A percentile compares a stretch with the other conserved stretches of the same genome.
These are phyloP conservation scores for Tragelaphus scriptus DNA, from an alignment of 2,113 vertebrate species.

Conservation along the genomic window DNA sequence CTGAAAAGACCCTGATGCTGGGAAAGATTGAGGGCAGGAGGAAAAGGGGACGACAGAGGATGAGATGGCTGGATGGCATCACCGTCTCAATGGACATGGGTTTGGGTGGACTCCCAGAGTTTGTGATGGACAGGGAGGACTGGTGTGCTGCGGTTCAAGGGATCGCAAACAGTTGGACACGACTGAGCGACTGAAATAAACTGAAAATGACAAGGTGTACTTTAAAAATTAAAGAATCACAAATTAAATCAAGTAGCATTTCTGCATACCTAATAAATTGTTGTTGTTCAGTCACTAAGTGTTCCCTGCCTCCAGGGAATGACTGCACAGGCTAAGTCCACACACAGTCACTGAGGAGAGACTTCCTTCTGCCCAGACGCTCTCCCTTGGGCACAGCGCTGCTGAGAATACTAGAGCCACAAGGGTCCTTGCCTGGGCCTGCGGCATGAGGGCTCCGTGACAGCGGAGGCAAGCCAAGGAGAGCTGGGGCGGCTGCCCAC, in stretches of 20 bases:
- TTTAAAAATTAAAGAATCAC: not conserved
- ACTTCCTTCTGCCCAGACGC: not conserved
- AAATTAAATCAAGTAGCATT: conserved; percentile 7
- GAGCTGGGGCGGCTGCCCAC: not conserved
- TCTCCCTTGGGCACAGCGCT: not conserved
- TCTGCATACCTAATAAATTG: not conserved
- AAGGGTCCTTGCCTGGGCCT: not conserved
- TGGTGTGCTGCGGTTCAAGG: not conserved
- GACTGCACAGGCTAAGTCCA: not conserved
- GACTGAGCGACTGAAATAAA: not conserved
- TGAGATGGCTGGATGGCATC: not conserved
- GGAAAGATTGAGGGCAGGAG: not conserved
- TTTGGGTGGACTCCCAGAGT: not conserved
- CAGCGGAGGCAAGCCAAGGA: not conserved
- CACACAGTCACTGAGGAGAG: not conserved
- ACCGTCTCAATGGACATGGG: not conserved
- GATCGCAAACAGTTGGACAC: not conserved
- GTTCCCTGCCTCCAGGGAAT: not conserved
- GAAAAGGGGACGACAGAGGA: not conserved
- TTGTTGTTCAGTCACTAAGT: not conserved
- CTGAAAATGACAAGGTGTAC: not conserved
- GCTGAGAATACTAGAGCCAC: not conserved
- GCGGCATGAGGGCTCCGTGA: not conserved
- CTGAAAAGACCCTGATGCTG: not conserved
- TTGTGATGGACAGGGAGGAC: not conserved